Percentiles rank a stretch among this genome's conserved stretches.
Evolutionary conservation across 92 coral and sea anemone genomes (phyloP).

Genomic region (Hydrozoanthus gracilis): DNA sequence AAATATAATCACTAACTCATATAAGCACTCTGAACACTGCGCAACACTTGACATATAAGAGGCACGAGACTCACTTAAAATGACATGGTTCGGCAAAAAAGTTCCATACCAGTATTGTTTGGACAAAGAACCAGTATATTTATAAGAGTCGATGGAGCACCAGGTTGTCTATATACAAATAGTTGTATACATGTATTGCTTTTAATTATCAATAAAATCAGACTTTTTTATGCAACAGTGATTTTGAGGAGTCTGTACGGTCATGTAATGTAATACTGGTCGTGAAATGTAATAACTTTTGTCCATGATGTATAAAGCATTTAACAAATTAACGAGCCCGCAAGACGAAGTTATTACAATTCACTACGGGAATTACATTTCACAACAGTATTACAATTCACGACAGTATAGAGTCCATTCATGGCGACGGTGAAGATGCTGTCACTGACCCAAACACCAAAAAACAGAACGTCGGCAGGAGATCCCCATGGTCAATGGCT

Average conservation of each 20-base stretch:
- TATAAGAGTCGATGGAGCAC: conserved; percentile 23
- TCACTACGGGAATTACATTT: no score
- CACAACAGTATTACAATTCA: no score
- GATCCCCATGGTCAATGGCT: no score
- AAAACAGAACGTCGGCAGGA: no score
- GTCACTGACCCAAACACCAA: no score
- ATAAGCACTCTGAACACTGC: conserved; percentile 15
- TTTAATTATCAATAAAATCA: conserved; percentile 6
- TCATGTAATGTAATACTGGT: no score
- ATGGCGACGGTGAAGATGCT: no score
- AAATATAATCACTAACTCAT: conserved; percentile 16
- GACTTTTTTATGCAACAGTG: conserved; percentile 27
- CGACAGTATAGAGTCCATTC: no score
- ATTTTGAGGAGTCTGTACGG: conserved; percentile 21
- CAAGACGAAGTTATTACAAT: no score
- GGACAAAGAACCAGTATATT: conserved; percentile 21
- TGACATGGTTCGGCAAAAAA: conserved; percentile 20
- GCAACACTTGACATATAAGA: conserved; percentile 18
- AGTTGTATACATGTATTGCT: neutral
- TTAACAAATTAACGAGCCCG: no score
- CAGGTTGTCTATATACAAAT: conserved; percentile 5
- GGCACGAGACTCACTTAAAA: conserved; percentile 23
- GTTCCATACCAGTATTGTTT: conserved; percentile 20
- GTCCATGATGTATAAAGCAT: no score
- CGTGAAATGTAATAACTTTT: no score